phyloP scores from a whole-genome alignment of 2,113 vertebrate species.

The Sakesphorus luctuosus region DNA sequence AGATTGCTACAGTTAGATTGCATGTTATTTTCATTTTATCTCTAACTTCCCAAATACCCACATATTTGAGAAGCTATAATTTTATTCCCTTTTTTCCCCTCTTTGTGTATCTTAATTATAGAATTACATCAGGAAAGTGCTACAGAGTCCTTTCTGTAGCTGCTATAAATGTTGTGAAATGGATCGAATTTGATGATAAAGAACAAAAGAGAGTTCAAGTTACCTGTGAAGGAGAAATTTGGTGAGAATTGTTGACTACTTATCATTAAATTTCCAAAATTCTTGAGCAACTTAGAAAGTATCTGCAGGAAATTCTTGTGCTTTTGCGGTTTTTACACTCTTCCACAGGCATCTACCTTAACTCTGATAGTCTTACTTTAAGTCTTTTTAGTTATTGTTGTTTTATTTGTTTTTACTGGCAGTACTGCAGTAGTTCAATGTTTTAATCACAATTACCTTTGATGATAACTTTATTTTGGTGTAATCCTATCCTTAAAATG shows the following conservation, averaged over 20 bases:
- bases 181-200: accelerated
- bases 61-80: neutral
- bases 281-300: neutral
- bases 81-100: neutral
- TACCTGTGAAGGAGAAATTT: neutral
- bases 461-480: neutral
- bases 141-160: neutral
- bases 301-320: neutral
- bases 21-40: neutral
- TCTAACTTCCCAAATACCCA: neutral
- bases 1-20: neutral
- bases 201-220: neutral
- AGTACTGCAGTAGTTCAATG: neutral
- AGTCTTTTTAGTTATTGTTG: neutral
- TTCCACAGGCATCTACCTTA: neutral
- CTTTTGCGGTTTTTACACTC: neutral
- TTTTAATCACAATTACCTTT: neutral
- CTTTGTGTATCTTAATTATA: neutral
- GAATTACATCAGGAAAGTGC: neutral
- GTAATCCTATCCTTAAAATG: neutral
- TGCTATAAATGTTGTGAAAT: neutral
- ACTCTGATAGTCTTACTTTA: neutral
- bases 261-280: neutral
- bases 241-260: neutral
- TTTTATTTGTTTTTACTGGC: neutral